Base-by-base conservation (phyloP, 2,113 vertebrate species). In the Pteropus alecto region DNA sequence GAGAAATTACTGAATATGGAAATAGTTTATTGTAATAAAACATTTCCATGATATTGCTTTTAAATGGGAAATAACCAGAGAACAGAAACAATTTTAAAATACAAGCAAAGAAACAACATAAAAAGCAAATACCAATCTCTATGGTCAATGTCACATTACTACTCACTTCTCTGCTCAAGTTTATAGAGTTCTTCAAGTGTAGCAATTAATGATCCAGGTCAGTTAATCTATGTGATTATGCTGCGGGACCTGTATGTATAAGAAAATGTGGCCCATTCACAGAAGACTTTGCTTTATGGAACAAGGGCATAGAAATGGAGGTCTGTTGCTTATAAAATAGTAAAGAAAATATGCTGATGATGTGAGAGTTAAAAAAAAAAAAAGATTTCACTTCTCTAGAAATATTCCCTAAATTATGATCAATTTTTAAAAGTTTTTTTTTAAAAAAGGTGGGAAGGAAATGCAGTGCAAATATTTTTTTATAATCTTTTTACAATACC, bases 51-150 rank as follows among this genome's bases (percentile, higher is more conserved):
- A 84, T 71, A 46, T 26, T 90, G 61, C 22, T 90, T 89, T 87
- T 85, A 94, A 70, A 38, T 85, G 21, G 56, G 81, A 96, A 97
- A 87, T 96, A 84, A 63, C 83, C 54, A 82, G 74, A 13, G 79
- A 95, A 88, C 79, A 90, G 54, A 94, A 95, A 77, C n/a, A 94
- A 87, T 93, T 95, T 96, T 95, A 94, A 95, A 91, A 96, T 56
- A 78, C 51, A 94, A 92, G 38, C 43, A 48, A 96, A 87, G 10
- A 89, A 94, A 65, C 33, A 78, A 79, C 19, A 54, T 48, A 30
- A 78, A 68, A 94, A 70, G 60, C 89, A 97, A 84, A 88, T 70
- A 56, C 19, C 63, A 79, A 5, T 78, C 60, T 70, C 70, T 38
- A 26, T 35, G 38, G 51, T 78, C 88, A 56, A 7, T 92, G 82